Evolutionary conservation across 2,888 invertebrate species (phyloP).

Genomic region (Gortyna flavago): DNA sequence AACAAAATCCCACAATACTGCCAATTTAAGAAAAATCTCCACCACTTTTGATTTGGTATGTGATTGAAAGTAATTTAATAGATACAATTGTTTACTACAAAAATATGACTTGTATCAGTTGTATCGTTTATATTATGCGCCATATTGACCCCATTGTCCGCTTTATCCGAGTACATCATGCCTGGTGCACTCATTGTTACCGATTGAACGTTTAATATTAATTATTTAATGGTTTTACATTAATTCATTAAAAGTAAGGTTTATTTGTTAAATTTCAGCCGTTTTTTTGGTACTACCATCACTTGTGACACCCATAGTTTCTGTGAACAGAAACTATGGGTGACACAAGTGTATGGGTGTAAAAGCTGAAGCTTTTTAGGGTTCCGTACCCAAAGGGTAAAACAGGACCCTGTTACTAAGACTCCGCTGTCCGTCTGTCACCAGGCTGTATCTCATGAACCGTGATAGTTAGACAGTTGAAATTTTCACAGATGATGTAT

Average conservation of each 20-base stretch:
- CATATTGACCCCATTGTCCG: slow-evolving; percentile 53
- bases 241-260: slow-evolving; percentile 30
- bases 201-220: slow-evolving; percentile 47
- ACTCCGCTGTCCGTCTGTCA: too few species aligned
- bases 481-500: too few species aligned
- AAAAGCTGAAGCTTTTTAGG: too few species aligned
- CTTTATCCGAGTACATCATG: slow-evolving; percentile 28
- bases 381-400: too few species aligned
- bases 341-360: too few species aligned
- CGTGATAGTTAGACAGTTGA: too few species aligned
- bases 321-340: too few species aligned
- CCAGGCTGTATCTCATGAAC: too few species aligned
- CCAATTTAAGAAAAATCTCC: not conserved
- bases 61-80: slow-evolving; percentile 23
- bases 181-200: slow-evolving; percentile 42
- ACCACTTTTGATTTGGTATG: not conserved
- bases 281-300: not conserved
- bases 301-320: not conserved
- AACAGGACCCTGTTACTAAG: too few species aligned
- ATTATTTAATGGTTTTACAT: slow-evolving; percentile 42
- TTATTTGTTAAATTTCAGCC: slow-evolving; percentile 11
- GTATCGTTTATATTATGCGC: slow-evolving; percentile 27
- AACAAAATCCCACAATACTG: not conserved
- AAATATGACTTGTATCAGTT: slow-evolving; percentile 33
- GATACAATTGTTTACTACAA: slow-evolving; percentile 18